Evolutionary conservation across 1,140 invertebrate species (phyloP), one percentile per base, ranked within the genome.

Genomic region (Drosophila novamexicana): DNA sequence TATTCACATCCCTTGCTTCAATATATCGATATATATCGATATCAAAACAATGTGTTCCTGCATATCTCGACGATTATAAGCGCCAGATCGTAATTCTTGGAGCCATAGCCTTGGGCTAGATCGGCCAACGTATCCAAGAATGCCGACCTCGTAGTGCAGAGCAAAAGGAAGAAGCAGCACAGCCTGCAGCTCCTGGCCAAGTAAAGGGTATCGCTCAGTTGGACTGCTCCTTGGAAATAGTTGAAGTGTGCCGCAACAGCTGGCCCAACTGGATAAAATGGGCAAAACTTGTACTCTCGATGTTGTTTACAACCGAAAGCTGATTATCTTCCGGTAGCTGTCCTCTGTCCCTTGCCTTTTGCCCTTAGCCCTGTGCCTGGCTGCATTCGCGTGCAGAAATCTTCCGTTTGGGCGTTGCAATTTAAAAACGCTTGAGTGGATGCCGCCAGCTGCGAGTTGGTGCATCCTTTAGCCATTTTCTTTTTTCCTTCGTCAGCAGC

Each of bases 241-340:
- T 29, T 45, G 6, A 36, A 34, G 22, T 36, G 56, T n/a, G 32
- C 14, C n/a, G 54, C 54, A 57, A 34, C 57, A 47, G 57, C 42
- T 59, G 57, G 42, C 42, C 32, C 32, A 32, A 14, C 40, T 44
- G n/a, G 56, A 42, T 44, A 29, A 44, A 44, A 58, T 58, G 32
- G 56, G 40, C 29, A 47, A 62, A 63, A 70, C 34, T 70, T 70
- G 50, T 45, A 40, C 58, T 50, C n/a, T 39, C 34, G 29, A 39
- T 63, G 50, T 40, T 47, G 58, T 40, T 70, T 54, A 70, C 58
- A 70, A 70, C 50, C 67, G 6, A 70, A 70, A 70, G 58, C 67
- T 70, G 67, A 63, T 70, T 63, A 70, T 63, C 58, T 63, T 10
- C 42, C 57, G 57, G 32, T 32, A 34, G 40, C 39, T 44, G 18